Evolutionary conservation across 2,797 vertebrate genomes (phyloP).

Genomic region (Champsocephalus esox): DNA sequence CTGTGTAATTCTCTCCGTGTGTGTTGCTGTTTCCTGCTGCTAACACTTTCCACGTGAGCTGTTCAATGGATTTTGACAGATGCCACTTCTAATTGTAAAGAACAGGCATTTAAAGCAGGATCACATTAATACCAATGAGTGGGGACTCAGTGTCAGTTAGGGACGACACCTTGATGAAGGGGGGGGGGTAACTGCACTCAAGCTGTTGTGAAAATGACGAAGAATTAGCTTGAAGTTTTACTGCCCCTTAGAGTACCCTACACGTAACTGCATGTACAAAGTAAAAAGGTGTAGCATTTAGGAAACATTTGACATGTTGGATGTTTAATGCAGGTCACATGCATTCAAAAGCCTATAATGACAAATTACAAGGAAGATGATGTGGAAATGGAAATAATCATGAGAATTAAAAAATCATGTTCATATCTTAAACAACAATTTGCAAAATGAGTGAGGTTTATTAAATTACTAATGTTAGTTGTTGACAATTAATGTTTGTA

Average conservation of each 20-base stretch:
- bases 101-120: slow-evolving; percentile 49
- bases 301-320: background rate
- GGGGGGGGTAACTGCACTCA: background rate
- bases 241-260: slow-evolving; percentile 74
- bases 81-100: slow-evolving; percentile 51
- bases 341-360: background rate
- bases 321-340: background rate
- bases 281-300: background rate
- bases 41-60: background rate
- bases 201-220: slow-evolving; percentile 18
- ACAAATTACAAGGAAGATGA: too few relatives aligned
- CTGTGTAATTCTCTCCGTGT: slow-evolving; percentile 15
- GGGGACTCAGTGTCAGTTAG: slow-evolving; percentile 40
- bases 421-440: too few relatives aligned
- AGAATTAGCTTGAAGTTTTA: slow-evolving; percentile 56
- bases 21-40: slow-evolving; percentile 19
- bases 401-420: too few relatives aligned
- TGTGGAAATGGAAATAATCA: too few relatives aligned
- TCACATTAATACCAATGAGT: slow-evolving; percentile 44
- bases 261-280: slow-evolving; percentile 62
- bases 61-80: slow-evolving; percentile 53
- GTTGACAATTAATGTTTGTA: too few relatives aligned
- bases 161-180: slow-evolving; percentile 16
- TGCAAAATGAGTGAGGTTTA: too few relatives aligned
- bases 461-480: too few relatives aligned